These are phyloP conservation scores for Aspidapion aeneum DNA, from an alignment of 2,888 invertebrate genomes.

Conservation along the genomic window DNA sequence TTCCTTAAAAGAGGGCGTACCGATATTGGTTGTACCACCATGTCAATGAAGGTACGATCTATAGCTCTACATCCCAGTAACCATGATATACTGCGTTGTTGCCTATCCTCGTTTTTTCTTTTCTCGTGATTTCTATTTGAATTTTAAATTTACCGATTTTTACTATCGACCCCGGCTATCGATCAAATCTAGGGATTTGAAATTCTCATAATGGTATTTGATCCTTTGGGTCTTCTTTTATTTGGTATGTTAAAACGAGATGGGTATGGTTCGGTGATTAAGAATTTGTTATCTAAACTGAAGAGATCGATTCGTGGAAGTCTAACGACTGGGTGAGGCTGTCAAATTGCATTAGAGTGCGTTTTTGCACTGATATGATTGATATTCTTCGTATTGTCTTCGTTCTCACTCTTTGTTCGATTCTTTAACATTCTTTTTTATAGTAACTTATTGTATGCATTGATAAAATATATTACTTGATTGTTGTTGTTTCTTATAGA, in stretches of 20 bases:
- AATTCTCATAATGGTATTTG: too few relatives aligned
- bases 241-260: too few relatives aligned
- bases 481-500: too few relatives aligned
- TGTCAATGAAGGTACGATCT: neutral
- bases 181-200: constrained; percentile 19
- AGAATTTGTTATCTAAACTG: neutral
- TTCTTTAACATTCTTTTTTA: too few relatives aligned
- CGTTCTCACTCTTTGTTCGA: too few relatives aligned
- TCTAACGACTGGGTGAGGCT: constrained; percentile 19
- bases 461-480: too few relatives aligned
- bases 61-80: neutral
- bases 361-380: neutral
- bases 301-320: neutral
- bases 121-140: constrained; percentile 23
- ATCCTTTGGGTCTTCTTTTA: too few relatives aligned
- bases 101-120: constrained; percentile 25
- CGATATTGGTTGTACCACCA: neutral
- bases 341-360: constrained; percentile 21
- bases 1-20: constrained; percentile 2
- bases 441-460: too few relatives aligned
- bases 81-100: constrained; percentile 26
- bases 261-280: neutral
- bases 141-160: constrained; percentile 28
- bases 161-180: constrained; percentile 22
- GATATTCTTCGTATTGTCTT: neutral